Percentiles rank a stretch among this genome's conserved stretches.
Evolutionary conservation across 2,113 vertebrate genomes (phyloP).

Genomic region (Vanacampus margaritifer): DNA sequence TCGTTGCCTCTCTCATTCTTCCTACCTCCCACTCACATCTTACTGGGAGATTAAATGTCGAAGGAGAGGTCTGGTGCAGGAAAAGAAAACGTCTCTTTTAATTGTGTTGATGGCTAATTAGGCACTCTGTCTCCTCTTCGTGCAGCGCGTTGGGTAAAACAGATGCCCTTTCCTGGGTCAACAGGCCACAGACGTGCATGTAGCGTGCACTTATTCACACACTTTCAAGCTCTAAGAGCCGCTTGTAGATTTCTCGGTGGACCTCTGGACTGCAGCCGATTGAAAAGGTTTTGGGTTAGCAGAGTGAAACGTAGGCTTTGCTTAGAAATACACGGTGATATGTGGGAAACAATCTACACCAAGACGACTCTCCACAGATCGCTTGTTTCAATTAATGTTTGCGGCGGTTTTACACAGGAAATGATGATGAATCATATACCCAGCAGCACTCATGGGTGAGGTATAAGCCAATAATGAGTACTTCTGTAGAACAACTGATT

Average conservation of each 20-base stretch:
- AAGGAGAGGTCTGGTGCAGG: constrained; percentile 29
- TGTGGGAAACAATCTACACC: constrained; percentile 9
- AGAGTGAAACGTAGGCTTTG: background rate
- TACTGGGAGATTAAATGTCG: constrained; percentile 51
- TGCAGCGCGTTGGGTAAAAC: constrained; percentile 31
- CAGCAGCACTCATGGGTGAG: background rate
- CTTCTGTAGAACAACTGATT: constrained; percentile 21
- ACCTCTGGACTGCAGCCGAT: constrained; percentile 3
- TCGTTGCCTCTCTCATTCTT: constrained; percentile 22
- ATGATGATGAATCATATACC: constrained; percentile 7
- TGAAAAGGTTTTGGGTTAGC: constrained; percentile 4
- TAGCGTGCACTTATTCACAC: constrained; percentile 1
- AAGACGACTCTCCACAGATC: constrained; percentile 2
- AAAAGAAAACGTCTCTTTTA: constrained; percentile 39
- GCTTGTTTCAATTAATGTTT: constrained; percentile 5
- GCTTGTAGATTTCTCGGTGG: constrained; percentile 23
- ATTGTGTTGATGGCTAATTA: constrained; percentile 60
- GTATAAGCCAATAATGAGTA: background rate
- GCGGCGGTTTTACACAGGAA: constrained; percentile 6
- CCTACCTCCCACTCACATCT: constrained; percentile 45
- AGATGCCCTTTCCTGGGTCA: constrained; percentile 43
- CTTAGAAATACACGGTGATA: constrained; percentile 29
- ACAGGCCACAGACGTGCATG: constrained; percentile 22
- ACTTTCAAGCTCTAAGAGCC: background rate
- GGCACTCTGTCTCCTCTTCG: constrained; percentile 31